Conservation (phyloP, 2,113 vertebrate genomes). For the Nestor notabilis region DNA sequence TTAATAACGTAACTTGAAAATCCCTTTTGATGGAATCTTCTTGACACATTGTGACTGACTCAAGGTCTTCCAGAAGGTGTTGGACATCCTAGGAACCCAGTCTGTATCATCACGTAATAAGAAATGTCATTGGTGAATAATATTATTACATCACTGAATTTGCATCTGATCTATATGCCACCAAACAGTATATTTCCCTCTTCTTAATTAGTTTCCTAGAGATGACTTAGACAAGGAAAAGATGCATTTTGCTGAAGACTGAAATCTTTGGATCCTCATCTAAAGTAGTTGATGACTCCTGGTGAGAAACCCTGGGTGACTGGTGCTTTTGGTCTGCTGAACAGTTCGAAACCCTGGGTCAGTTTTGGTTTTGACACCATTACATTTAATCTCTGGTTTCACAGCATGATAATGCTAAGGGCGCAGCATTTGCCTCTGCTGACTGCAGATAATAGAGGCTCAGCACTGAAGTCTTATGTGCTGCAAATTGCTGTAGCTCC, state of each 20-base stretch:
- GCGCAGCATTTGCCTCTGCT: not conserved
- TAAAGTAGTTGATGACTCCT: not conserved
- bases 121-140: not conserved
- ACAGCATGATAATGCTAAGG: not conserved
- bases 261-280: not conserved
- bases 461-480: not conserved
- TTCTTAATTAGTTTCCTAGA: not conserved
- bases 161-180: not conserved
- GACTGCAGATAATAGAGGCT: not conserved
- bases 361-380: not conserved
- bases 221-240: not conserved
- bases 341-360: not conserved
- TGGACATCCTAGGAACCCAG: not conserved
- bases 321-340: not conserved
- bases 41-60: not conserved
- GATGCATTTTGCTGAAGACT: not conserved
- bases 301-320: not conserved
- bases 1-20: not conserved
- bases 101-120: not conserved
- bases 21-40: not conserved
- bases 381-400: not conserved
- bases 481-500: not conserved
- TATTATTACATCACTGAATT: not conserved
- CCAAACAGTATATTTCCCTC: not conserved
- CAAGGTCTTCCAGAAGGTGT: not conserved